These are phyloP conservation scores for Labia minor DNA, from an alignment of 2,888 invertebrate species.

Conservation along the genomic window DNA sequence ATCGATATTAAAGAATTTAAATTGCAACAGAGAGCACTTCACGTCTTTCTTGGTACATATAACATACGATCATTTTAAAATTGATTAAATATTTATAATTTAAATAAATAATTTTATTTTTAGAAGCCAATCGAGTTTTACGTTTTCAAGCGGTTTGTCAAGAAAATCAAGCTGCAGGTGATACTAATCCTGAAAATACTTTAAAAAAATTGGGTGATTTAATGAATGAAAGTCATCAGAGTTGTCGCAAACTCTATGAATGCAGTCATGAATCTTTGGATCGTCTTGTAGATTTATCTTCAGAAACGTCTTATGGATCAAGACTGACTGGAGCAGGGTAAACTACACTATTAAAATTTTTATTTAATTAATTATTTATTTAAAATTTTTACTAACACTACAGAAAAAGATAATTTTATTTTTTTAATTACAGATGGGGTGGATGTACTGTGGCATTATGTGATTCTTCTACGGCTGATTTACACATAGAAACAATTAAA, in stretches of 20 bases:
- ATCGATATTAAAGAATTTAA: slow-evolving; percentile 55
- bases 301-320: slow-evolving; percentile 63
- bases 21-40: slow-evolving; percentile 73
- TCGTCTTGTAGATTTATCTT: slow-evolving; percentile 61
- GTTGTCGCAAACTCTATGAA: slow-evolving; percentile 75
- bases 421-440: slow-evolving; percentile 67
- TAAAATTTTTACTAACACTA: neutral
- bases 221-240: slow-evolving; percentile 82
- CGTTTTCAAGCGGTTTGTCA: slow-evolving; percentile 58
- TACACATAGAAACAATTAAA: slow-evolving; percentile 57
- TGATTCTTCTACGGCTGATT: slow-evolving; percentile 48
- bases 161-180: slow-evolving; percentile 30
- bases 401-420: neutral
- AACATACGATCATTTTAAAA: neutral
- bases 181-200: slow-evolving; percentile 33
- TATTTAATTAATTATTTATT: slow-evolving; percentile 14
- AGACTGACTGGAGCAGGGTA: slow-evolving; percentile 90
- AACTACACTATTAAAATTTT: slow-evolving; percentile 28
- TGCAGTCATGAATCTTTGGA: slow-evolving; percentile 88
- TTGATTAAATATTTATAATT: neutral
- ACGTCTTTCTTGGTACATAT: slow-evolving; percentile 66
- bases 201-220: slow-evolving; percentile 58
- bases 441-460: slow-evolving; percentile 88
- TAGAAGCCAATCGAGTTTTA: slow-evolving; percentile 77
- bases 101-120: slow-evolving; percentile 29